These are phyloP conservation scores for Yasuhikotakia modesta DNA, from an alignment of 2,797 vertebrate species.

Conservation along the genomic window DNA sequence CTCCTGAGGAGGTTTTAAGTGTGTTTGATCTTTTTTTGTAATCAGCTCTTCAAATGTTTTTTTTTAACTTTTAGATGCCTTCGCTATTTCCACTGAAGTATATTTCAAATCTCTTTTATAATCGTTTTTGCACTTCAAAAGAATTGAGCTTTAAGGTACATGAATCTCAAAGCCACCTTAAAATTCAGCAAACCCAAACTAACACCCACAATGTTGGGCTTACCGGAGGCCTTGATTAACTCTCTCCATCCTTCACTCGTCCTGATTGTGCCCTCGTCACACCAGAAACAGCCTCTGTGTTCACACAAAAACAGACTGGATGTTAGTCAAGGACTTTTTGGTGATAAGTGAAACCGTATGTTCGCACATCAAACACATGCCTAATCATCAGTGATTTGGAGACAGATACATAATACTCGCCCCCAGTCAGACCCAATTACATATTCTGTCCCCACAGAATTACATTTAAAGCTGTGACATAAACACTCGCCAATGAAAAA, in stretches of 20 bases:
- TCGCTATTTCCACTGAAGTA: neutral
- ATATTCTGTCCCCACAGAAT: conserved; percentile 49
- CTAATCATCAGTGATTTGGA: conserved; percentile 59
- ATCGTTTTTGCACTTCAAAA: conserved; percentile 21
- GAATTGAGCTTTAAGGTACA: neutral
- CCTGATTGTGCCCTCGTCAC: conserved; percentile 41
- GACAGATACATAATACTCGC: conserved; percentile 59
- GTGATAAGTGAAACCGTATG: conserved; percentile 55
- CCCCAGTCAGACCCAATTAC: conserved; percentile 53
- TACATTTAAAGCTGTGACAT: conserved; percentile 56
- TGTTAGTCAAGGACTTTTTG: conserved; percentile 43
- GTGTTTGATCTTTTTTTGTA: conserved; percentile 24
- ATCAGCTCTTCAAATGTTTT: neutral
- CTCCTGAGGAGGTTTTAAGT: neutral
- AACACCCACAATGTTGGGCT: conserved; percentile 25
- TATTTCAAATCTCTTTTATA: neutral
- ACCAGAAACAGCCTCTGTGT: conserved; percentile 40
- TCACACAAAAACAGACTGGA: conserved; percentile 32
- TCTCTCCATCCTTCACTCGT: conserved; percentile 29
- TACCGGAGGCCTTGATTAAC: conserved; percentile 35
- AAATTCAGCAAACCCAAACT: conserved; percentile 31
- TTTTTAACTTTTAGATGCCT: conserved; percentile 18
- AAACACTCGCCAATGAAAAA: conserved; percentile 56
- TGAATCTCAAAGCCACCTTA: conserved; percentile 14
- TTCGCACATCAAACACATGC: conserved; percentile 58